Evolutionary conservation across 2,888 invertebrate genomes (phyloP).

Genomic region (Callosobruchus maculatus): DNA sequence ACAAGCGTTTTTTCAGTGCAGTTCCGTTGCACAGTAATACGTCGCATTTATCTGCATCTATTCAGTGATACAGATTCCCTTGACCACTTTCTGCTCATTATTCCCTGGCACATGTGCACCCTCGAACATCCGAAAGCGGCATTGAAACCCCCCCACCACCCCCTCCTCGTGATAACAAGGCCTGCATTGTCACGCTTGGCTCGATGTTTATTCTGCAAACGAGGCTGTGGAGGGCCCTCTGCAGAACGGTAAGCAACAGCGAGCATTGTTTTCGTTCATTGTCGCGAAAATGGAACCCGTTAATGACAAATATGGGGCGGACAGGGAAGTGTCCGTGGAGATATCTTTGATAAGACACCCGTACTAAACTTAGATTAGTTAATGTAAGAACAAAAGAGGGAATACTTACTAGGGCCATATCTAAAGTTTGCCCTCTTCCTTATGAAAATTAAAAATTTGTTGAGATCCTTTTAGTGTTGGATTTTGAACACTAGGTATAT

Average conservation of each 20-base stretch:
- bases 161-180: not conserved
- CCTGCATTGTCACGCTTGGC: conserved; percentile 16
- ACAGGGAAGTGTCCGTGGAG: not conserved
- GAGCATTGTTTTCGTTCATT: not conserved
- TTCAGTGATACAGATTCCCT: not conserved
- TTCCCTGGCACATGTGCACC: conserved; percentile 2
- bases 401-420: no score
- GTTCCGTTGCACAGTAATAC: no score
- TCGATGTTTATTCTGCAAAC: conserved; percentile 24
- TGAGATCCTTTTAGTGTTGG: no score
- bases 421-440: no score
- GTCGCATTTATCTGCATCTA: not conserved
- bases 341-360: no score
- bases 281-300: not conserved
- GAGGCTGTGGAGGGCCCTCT: conserved; percentile 22
- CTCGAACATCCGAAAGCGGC: not conserved
- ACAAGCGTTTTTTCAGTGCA: no score
- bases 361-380: no score
- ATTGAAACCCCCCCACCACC: not conserved
- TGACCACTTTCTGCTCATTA: not conserved
- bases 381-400: no score
- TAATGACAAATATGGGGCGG: not conserved
- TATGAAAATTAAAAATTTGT: no score
- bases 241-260: conserved; percentile 25
- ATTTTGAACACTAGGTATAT: no score